These are phyloP conservation scores for Melanostoma mellinum DNA, from an alignment of 2,888 invertebrate genomes.

Conservation along the genomic window DNA sequence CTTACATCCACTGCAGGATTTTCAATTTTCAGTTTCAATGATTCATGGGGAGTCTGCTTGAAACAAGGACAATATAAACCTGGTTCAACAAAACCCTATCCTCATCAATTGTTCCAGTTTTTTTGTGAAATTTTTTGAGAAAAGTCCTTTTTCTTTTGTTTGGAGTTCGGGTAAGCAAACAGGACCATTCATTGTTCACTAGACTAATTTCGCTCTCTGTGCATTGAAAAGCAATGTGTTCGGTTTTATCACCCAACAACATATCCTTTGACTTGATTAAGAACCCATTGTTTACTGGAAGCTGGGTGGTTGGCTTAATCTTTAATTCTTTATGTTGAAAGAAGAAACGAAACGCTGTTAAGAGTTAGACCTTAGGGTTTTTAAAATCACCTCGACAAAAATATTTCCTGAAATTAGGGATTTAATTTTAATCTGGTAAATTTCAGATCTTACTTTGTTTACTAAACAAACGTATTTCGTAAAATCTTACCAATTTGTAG, in stretches of 20 bases:
- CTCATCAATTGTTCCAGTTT: slow-evolving; percentile 60
- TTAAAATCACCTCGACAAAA: too few species aligned
- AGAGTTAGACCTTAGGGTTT: too few species aligned
- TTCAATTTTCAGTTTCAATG: slow-evolving; percentile 60
- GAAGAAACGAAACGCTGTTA: too few species aligned
- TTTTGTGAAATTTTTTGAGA: slow-evolving; percentile 51
- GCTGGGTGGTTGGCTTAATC: neutral
- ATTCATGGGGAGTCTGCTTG: slow-evolving; percentile 47
- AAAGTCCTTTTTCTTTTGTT: slow-evolving; percentile 39
- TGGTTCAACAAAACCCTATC: slow-evolving; percentile 41
- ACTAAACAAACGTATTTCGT: too few species aligned
- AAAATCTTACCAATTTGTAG: too few species aligned
- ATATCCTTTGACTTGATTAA: slow-evolving; percentile 36
- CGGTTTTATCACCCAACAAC: slow-evolving; percentile 19
- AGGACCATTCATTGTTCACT: slow-evolving; percentile 18
- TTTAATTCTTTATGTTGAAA: neutral
- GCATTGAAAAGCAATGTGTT: slow-evolving; percentile 16
- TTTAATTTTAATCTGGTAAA: too few species aligned
- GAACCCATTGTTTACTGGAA: slow-evolving; percentile 8
- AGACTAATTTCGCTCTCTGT: slow-evolving; percentile 30
- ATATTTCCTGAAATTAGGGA: too few species aligned
- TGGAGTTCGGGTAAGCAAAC: slow-evolving; percentile 23
- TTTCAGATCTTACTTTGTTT: too few species aligned
- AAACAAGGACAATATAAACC: slow-evolving; percentile 49
- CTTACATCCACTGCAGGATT: slow-evolving; percentile 35